Base-by-base conservation (phyloP, 1,140 invertebrate species). In the Drosophila parvula region DNA sequence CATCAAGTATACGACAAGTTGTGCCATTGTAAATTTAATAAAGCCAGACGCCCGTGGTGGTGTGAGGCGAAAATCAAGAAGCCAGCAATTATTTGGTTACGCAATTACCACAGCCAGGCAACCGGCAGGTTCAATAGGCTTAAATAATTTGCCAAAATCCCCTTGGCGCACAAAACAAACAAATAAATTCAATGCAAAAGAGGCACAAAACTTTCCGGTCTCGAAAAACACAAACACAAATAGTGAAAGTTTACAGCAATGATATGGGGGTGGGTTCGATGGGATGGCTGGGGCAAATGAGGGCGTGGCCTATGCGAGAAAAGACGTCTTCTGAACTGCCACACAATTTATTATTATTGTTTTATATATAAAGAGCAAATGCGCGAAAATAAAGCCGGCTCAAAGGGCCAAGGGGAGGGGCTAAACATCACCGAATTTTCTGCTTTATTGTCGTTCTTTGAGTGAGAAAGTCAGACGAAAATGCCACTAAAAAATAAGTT, bases 281-380 rank as follows among this genome's bases (percentile, higher is more conserved):
- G n/a, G 8, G 14, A 3, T 11, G 30, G 22, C 38, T 5, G 1
- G 16, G 27, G 27, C 22, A n/a, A 22, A 28, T 14, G 16, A 10
- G 18, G 32, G 51, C 30, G 30, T 45, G 65, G 44, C 11, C 47
- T 71, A 81, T 85, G 59, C 69, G 12, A 69, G 30, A 58, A 53
- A 65, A 63, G 50, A 34, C 57, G 32, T 48, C 77, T 59, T 69
- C 62, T 57, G 65, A 84, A 84, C 75, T 81, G 81, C 78, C 81
- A 60, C 74, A 59, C 78, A 89, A 89, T 89, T 83, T 89, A 89
- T 89, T 80, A 89, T 78, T 89, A 89, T 89, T 89, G 84, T 84
- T 89, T 70, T 69, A 73, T 75, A 73, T 75, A 74, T 59, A 78
- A 78, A 84, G 78, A 78, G 84, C 59, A 89, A 84, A 88, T 77